Evolutionary conservation across 2,888 invertebrate species (phyloP).

Genomic region (Ophion obscuratus): DNA sequence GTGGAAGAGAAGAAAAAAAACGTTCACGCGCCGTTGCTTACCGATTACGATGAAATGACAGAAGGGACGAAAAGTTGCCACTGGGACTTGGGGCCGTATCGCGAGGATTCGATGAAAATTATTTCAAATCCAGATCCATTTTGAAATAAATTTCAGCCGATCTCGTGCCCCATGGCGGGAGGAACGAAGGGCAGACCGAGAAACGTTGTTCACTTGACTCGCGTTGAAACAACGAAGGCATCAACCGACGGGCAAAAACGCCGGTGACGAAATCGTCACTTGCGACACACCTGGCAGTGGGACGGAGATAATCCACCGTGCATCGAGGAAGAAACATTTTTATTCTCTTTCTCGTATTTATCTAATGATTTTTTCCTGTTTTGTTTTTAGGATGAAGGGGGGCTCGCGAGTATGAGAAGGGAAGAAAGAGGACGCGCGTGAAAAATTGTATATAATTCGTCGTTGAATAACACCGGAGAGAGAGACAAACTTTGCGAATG

Average conservation of each 20-base stretch:
- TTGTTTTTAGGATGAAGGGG: not conserved
- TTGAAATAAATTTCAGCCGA: constrained; percentile 83
- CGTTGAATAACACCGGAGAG: not conserved
- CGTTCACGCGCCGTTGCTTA: not conserved
- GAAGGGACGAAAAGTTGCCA: not conserved
- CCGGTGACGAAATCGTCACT: constrained; percentile 8
- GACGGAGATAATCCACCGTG: not conserved
- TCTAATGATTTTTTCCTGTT: constrained; percentile 14
- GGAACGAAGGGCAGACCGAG: not conserved
- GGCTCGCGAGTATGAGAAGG: not conserved
- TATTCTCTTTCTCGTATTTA: constrained; percentile 18
- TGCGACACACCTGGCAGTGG: constrained; percentile 11
- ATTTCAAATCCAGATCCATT: constrained; percentile 83
- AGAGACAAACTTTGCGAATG: not conserved
- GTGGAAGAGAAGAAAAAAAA: not conserved
- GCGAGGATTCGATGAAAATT: constrained; percentile 77
- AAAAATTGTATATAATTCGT: constrained; percentile 55
- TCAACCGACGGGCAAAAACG: not conserved
- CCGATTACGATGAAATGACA: not conserved
- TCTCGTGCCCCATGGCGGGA: constrained; percentile 53
- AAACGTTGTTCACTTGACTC: not conserved
- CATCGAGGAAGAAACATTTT: not conserved
- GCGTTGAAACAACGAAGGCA: not conserved
- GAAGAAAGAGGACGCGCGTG: constrained; percentile 15
- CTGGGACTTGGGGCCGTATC: constrained; percentile 4